These are phyloP conservation scores for Crotalus helleri DNA, from an alignment of 2,113 vertebrate species.

Conservation along the genomic window DNA sequence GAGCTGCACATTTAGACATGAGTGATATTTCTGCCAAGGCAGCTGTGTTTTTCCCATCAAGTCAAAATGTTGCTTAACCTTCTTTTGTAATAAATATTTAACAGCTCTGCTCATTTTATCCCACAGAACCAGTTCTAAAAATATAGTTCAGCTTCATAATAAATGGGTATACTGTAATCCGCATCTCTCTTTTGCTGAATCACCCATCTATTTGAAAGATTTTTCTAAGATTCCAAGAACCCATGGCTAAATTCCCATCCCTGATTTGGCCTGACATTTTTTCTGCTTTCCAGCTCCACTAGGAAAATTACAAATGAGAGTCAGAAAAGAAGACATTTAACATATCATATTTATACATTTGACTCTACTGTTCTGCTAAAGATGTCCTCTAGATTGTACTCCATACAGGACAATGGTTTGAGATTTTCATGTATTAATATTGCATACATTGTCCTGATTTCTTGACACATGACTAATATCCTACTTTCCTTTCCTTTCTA, in stretches of 20 bases:
- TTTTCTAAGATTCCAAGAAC: background rate
- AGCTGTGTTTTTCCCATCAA: background rate
- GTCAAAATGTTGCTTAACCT: background rate
- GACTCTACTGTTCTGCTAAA: background rate
- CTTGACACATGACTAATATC: background rate
- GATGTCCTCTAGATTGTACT: background rate
- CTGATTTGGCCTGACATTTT: background rate
- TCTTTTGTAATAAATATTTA: background rate
- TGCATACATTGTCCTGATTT: background rate
- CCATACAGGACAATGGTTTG: background rate
- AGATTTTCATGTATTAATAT: background rate
- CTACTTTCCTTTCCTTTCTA: too few relatives aligned
- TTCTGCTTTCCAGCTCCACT: background rate
- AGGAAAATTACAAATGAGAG: background rate
- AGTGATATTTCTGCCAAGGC: background rate
- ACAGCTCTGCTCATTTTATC: background rate
- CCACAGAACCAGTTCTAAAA: background rate
- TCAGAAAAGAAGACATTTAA: background rate
- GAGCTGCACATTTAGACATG: background rate
- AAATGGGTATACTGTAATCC: background rate
- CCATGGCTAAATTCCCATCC: background rate
- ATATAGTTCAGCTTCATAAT: background rate
- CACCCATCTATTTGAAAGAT: background rate
- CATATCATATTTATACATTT: background rate
- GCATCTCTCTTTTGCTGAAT: background rate